phyloP scores from a whole-genome alignment of 1,140 invertebrate species.

The Camponotus floridanus region DNA sequence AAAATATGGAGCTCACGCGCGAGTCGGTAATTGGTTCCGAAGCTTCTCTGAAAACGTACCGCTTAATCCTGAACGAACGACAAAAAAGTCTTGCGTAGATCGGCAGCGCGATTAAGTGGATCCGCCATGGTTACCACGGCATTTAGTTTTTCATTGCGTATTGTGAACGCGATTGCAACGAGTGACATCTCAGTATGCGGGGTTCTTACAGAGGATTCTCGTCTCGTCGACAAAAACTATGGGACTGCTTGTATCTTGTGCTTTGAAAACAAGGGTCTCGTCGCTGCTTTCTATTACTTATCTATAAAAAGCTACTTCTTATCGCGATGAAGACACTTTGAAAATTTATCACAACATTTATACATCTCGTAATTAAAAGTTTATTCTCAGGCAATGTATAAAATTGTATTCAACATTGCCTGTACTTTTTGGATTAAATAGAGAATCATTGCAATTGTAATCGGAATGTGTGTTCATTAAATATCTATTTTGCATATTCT shows the following conservation, averaged over 20 bases:
- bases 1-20: conserved; percentile 12
- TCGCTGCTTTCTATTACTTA: not conserved
- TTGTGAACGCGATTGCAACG: conserved; percentile 75
- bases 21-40: conserved; percentile 47
- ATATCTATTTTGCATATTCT: not conserved
- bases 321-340: conserved; percentile 3
- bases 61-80: conserved; percentile 35
- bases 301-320: conserved; percentile 33
- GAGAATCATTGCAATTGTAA: conserved; percentile 20
- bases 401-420: not conserved
- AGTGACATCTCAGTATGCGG: conserved; percentile 78
- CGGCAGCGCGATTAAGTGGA: conserved; percentile 68
- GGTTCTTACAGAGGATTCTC: conserved; percentile 80
- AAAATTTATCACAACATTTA: not conserved
- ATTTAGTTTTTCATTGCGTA: conserved; percentile 77
- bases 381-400: not conserved
- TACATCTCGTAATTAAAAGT: conserved; percentile 20
- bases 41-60: conserved; percentile 19
- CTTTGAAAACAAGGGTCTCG: conserved; percentile 13
- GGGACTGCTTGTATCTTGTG: conserved; percentile 37
- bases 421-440: not conserved
- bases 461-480: conserved; percentile 29
- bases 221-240: conserved; percentile 75
- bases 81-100: conserved; percentile 50
- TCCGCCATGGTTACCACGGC: conserved; percentile 70